A percentile compares a stretch with the other conserved stretches of the same genome.
phyloP scores from a whole-genome alignment of 2,888 invertebrate genomes.

The Acanthosepion lycidas region DNA sequence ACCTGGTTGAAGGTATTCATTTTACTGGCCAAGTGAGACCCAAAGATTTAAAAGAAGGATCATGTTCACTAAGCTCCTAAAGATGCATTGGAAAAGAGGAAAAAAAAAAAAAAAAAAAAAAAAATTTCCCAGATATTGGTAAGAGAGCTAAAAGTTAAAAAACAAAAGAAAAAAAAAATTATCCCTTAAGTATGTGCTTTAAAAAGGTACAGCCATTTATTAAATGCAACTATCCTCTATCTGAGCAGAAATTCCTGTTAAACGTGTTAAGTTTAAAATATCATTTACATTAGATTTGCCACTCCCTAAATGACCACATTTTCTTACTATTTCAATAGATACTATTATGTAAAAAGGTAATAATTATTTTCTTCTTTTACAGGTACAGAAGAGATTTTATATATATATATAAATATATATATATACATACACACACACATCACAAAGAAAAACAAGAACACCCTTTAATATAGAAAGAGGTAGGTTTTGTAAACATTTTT shows the following conservation, averaged over 20 bases:
- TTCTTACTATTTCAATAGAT: not conserved
- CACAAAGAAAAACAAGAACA: not conserved
- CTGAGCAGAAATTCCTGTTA: not conserved
- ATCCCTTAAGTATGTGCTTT: too few relatives aligned
- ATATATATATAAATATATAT: not conserved
- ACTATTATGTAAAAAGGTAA: not conserved
- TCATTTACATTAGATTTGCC: not conserved
- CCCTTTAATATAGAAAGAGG: not conserved
- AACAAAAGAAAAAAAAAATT: too few relatives aligned
- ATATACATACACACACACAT: too few relatives aligned
- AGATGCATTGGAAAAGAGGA: too few relatives aligned
- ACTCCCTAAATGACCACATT: not conserved
- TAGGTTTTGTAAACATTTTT: not conserved
- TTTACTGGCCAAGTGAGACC: too few relatives aligned
- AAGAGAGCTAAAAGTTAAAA: too few relatives aligned
- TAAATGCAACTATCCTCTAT: not conserved
- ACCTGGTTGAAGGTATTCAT: too few relatives aligned
- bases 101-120: too few relatives aligned
- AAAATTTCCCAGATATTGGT: too few relatives aligned
- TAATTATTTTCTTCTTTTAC: not conserved
- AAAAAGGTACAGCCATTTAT: not conserved
- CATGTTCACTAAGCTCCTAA: too few relatives aligned
- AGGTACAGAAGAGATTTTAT: not conserved
- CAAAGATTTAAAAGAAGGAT: too few relatives aligned
- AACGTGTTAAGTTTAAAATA: not conserved